These are phyloP conservation scores for Macrocentrus cingulum DNA, from an alignment of 1,140 invertebrate genomes.

Conservation along the genomic window DNA sequence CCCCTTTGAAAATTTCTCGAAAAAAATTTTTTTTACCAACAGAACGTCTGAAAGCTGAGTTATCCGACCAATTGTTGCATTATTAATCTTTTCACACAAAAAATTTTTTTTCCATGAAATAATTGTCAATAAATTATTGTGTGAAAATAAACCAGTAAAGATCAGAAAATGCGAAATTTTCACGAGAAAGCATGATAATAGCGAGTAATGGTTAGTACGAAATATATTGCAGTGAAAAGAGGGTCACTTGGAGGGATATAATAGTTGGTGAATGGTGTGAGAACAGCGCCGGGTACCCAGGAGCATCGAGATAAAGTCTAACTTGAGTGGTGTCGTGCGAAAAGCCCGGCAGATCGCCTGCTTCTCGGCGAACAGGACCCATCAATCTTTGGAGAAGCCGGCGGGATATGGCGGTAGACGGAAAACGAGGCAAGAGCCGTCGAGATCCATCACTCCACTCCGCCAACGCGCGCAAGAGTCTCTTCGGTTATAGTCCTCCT, in stretches of 20 bases:
- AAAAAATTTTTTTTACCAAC: too few relatives aligned
- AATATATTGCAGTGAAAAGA: too few relatives aligned
- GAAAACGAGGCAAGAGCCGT: slow-evolving; percentile 31
- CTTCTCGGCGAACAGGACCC: slow-evolving; percentile 13
- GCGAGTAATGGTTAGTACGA: too few relatives aligned
- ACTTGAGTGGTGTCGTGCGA: slow-evolving; percentile 13
- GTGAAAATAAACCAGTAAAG: too few relatives aligned
- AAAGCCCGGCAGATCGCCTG: slow-evolving; percentile 16
- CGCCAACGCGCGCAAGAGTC: slow-evolving; percentile 20
- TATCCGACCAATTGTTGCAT: too few relatives aligned
- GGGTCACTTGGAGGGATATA: background rate
- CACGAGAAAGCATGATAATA: too few relatives aligned
- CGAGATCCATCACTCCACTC: slow-evolving; percentile 32
- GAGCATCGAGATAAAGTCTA: background rate
- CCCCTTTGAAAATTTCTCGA: too few relatives aligned
- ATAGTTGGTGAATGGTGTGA: background rate
- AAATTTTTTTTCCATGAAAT: too few relatives aligned
- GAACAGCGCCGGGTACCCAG: background rate
- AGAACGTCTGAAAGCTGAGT: too few relatives aligned
- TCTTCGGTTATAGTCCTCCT: background rate
- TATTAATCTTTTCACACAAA: too few relatives aligned
- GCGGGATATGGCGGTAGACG: slow-evolving; percentile 20
- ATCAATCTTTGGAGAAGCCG: slow-evolving; percentile 24
- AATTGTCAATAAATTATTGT: too few relatives aligned
- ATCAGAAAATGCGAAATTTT: too few relatives aligned